Evolutionary conservation across 2,797 vertebrate species (phyloP).

Genomic region (Peromyscus aztecus): DNA sequence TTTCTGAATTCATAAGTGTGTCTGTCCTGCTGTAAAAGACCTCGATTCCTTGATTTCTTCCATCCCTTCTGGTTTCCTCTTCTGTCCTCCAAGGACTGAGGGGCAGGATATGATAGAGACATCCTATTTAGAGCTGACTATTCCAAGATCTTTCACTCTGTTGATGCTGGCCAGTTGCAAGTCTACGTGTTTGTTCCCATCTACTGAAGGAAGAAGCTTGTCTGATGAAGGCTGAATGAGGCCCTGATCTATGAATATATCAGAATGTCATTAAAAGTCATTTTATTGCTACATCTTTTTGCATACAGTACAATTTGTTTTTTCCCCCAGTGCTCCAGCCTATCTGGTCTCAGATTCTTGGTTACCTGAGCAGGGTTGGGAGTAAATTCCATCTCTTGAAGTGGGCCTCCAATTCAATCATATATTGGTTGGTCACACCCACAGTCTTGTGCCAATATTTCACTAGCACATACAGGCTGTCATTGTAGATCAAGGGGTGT

Average conservation of each 20-base stretch:
- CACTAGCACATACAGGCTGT: not conserved
- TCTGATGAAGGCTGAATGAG: not conserved
- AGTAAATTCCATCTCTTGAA: not conserved
- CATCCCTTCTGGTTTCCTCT: not conserved
- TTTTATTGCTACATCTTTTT: not conserved
- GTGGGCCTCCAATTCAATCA: too few relatives aligned
- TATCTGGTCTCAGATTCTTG: not conserved
- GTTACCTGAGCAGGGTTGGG: not conserved
- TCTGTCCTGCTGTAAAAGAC: not conserved
- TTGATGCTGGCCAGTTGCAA: not conserved
- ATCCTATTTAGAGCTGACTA: too few relatives aligned
- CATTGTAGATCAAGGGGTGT: not conserved
- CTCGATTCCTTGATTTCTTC: not conserved
- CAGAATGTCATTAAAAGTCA: too few relatives aligned
- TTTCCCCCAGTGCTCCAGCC: too few relatives aligned
- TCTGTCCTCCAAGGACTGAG: not conserved
- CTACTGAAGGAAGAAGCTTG: not conserved
- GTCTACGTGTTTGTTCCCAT: not conserved
- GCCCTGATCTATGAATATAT: not conserved
- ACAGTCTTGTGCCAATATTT: too few relatives aligned
- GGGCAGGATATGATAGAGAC: not conserved
- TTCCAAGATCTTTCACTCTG: not conserved
- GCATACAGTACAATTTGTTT: not conserved
- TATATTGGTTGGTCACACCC: not conserved
- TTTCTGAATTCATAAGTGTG: not conserved